These are phyloP conservation scores for Sapayoa aenigma DNA, from an alignment of 2,113 vertebrate species.

Conservation along the genomic window DNA sequence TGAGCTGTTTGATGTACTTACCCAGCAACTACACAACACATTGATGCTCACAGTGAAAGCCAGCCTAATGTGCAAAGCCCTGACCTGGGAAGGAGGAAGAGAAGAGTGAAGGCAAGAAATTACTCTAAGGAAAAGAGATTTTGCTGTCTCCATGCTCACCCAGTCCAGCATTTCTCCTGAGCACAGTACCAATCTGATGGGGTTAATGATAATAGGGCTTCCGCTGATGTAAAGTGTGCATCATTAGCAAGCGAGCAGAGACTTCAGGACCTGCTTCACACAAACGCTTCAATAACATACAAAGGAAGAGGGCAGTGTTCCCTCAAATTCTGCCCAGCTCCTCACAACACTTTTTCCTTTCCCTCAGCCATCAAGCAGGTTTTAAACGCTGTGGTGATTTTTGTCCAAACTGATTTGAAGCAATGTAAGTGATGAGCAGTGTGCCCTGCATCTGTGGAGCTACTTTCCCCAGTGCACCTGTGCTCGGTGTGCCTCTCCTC, in stretches of 20 bases:
- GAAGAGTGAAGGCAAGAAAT: not conserved
- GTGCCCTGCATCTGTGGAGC: not conserved
- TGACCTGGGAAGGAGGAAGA: not conserved
- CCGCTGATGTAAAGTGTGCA: not conserved
- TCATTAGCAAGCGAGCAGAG: not conserved
- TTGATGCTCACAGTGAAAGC: not conserved
- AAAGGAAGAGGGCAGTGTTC: not conserved
- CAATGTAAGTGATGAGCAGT: not conserved
- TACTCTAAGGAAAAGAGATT: not conserved
- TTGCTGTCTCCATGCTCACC: not conserved
- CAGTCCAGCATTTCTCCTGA: not conserved
- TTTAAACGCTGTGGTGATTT: not conserved
- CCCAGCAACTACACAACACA: not conserved
- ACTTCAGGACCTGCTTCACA: not conserved
- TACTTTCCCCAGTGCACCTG: not conserved
- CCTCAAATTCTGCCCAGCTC: not conserved
- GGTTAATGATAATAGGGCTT: not conserved
- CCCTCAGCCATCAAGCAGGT: not conserved
- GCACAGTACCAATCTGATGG: fast-evolving
- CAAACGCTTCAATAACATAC: not conserved
- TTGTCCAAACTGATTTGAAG: conserved; percentile 8
- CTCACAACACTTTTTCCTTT: not conserved
- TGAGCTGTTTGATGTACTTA: not conserved
- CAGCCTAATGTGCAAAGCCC: not conserved
- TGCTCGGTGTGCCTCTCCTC: not conserved